Evolutionary conservation across 2,797 vertebrate genomes (phyloP), one percentile per base, ranked within the genome.

Genomic region (Chelmon rostratus): DNA sequence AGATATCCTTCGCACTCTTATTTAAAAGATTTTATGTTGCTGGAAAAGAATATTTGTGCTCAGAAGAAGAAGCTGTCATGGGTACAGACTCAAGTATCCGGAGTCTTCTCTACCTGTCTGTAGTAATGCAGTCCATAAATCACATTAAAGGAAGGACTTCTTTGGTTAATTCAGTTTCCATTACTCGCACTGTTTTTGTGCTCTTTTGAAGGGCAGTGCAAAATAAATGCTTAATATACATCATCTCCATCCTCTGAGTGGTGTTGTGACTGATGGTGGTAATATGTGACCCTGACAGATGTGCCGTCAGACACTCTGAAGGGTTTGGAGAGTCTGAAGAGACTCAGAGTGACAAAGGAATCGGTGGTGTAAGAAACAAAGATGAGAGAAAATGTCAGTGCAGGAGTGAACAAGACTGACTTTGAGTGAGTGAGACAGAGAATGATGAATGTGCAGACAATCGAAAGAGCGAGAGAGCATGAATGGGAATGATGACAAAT

Each of bases 371-470:
- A 16, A 31, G 52, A 78, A 40, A 53, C 28, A 57, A 57, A 53
- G 1, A 2, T 3, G 18, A 53, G 54, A 47, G 25, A 9, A 37
- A 50, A 35, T 50, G 50, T 80, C 64, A 62, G 68, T 0, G 10
- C 3, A 13, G 21, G 21, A 47, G 68, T 46, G 37, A 68, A 65
- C n/a, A 1, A n/a, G 16, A 50, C 8, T 37, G 76, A 63, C 37
- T 70, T 52, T 65, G 57, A 79, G 8, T 28, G 76, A 72, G 58
- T 12, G 76, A 35, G 66, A 72, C 50, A 3, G 78, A 72, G 61
- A 57, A 67, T 62, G 67, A 77, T 92, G 56, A 66, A 83, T 75
- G 71, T 77, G 84, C 53, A 33, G 61, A 85, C 65, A 42, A 65
- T 46, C 47, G 76, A 54, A 56, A 54, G 71, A 56, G 50, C 10